Conservation (phyloP, 2,888 invertebrate species). For the Drosophila koepferae region DNA sequence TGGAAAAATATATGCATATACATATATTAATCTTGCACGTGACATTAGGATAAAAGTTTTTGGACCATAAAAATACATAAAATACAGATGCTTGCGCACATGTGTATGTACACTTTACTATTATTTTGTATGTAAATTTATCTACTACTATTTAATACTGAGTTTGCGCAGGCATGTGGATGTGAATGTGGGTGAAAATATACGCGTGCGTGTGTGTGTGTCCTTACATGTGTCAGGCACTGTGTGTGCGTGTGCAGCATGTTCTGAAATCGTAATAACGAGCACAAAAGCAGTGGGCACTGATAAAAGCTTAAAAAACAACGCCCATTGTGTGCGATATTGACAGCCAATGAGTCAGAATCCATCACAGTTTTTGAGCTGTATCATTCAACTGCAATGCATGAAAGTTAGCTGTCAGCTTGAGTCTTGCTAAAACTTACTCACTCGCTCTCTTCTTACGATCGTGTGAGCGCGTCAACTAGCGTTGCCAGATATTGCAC, state of each 20-base stretch:
- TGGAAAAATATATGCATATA: constrained; percentile 17
- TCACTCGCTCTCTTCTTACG: constrained; percentile 3
- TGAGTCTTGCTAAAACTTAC: constrained; percentile 9
- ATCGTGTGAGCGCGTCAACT: constrained; percentile 13
- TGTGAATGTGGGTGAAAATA: constrained; percentile 7
- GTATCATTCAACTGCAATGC: constrained; percentile 28
- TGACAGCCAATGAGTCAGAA: constrained; percentile 50
- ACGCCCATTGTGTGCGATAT: constrained; percentile 57
- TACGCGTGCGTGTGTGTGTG: constrained; percentile 3
- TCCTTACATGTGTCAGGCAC: constrained; percentile 10
- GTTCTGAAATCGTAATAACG: constrained; percentile 38
- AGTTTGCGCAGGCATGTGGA: constrained; percentile 61
- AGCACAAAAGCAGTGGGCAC: constrained; percentile 27
- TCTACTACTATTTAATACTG: constrained; percentile 60
- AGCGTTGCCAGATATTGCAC: constrained; percentile 37
- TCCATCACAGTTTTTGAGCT: constrained; percentile 16
- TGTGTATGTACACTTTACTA: constrained; percentile 50
- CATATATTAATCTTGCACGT: constrained; percentile 39
- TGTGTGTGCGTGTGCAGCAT: constrained; percentile 49
- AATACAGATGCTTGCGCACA: constrained; percentile 1
- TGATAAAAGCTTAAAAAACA: constrained; percentile 47
- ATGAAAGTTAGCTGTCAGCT: not conserved
- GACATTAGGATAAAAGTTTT: constrained; percentile 38
- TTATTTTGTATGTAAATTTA: constrained; percentile 49
- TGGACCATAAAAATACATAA: constrained; percentile 49